A percentile compares a stretch with the other conserved stretches of the same genome.
Evolutionary conservation across 2,888 invertebrate genomes (phyloP).

Genomic region (Hirtodrosophila duncani): DNA sequence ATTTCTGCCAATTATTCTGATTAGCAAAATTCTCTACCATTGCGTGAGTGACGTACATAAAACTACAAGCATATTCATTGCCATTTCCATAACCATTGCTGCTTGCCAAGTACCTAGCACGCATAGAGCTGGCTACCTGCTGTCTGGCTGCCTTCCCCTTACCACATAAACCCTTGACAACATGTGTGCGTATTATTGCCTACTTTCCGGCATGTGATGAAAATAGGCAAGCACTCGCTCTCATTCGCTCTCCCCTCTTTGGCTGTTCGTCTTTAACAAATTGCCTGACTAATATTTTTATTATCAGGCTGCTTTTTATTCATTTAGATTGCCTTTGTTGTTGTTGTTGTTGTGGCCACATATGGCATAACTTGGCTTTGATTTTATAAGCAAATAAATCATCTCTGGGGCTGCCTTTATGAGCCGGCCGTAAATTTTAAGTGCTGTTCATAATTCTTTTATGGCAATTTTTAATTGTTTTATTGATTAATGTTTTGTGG

Average conservation of each 20-base stretch:
- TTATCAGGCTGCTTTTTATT: constrained; percentile 10
- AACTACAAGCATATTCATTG: constrained; percentile 21
- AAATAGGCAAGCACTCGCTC: constrained; percentile 10
- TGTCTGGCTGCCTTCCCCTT: too few relatives aligned
- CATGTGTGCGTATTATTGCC: constrained; percentile 16
- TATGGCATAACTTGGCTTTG: constrained; percentile 17
- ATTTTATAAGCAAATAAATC: constrained; percentile 26
- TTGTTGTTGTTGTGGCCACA: constrained; percentile 1
- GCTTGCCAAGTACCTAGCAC: constrained; percentile 58
- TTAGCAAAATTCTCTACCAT: constrained; percentile 46
- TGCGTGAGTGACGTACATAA: constrained; percentile 25
- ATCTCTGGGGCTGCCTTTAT: background rate
- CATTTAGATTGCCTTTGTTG: background rate
- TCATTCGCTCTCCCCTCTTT: background rate
- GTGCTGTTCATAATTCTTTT: constrained; percentile 47
- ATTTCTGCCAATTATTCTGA: constrained; percentile 54
- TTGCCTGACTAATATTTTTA: constrained; percentile 8
- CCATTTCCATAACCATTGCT: background rate
- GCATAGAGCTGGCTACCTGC: constrained; percentile 29
- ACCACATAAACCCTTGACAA: too few relatives aligned
- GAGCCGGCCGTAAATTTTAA: constrained; percentile 24
- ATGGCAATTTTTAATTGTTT: constrained; percentile 42
- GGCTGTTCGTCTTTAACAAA: constrained; percentile 11
- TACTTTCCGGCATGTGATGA: constrained; percentile 7
- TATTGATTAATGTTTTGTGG: constrained; percentile 8